Percentiles rank a stretch among this genome's conserved stretches.
Conservation (phyloP, 2,888 invertebrate genomes). For the Chirona hameri region DNA sequence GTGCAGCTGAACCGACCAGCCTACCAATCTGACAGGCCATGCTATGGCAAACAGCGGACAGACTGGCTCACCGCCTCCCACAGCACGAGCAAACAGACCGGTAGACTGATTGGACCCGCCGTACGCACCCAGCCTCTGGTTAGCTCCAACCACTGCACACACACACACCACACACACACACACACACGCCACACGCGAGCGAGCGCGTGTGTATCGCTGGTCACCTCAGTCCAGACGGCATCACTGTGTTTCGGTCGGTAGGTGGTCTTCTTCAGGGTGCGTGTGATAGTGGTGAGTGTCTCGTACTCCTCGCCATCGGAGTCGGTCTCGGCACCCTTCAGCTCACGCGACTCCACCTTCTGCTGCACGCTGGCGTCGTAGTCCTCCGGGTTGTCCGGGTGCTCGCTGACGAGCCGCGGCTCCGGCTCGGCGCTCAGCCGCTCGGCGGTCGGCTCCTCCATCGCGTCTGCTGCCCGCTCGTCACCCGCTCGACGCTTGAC, state of each 20-base stretch:
- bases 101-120: background rate
- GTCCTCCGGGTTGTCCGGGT: background rate
- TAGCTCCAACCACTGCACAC: background rate
- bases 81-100: too few species aligned
- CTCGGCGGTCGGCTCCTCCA: background rate
- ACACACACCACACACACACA: too few species aligned
- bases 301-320: conserved; percentile 24
- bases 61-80: background rate
- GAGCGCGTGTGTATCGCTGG: too few species aligned
- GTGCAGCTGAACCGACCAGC: background rate
- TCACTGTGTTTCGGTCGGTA: background rate
- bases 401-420: background rate
- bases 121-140: background rate
- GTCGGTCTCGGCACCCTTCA: background rate
- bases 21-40: background rate
- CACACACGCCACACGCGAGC: background rate
- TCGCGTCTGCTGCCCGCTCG: background rate
- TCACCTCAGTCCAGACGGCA: conserved; percentile 2
- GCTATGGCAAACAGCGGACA: background rate
- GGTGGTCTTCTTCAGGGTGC: conserved; percentile 45
- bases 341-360: background rate
- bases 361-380: background rate
- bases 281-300: conserved; percentile 25
- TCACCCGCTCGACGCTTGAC: background rate
- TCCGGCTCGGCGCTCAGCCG: conserved; percentile 5